Conservation (phyloP, 2,797 vertebrate species). For the Halcyon smyrnensis region DNA sequence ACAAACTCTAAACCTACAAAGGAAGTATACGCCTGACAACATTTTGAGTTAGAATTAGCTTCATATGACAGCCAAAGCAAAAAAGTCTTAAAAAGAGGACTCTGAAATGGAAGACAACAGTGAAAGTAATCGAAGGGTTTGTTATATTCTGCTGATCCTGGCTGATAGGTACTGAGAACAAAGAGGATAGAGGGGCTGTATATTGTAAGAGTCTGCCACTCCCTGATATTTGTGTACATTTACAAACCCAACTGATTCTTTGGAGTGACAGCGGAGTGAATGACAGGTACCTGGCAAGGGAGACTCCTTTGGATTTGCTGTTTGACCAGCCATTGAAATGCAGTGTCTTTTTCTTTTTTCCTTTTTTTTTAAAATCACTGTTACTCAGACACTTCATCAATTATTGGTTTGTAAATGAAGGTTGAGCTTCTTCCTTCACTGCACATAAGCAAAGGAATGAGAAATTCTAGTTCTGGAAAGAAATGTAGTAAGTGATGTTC, state of each 20-base stretch:
- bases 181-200: background rate
- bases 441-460: background rate
- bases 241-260: background rate
- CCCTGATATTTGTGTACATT: background rate
- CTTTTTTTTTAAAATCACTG: background rate
- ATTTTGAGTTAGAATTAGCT: constrained; percentile 34
- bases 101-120: background rate
- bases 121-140: background rate
- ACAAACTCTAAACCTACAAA: constrained; percentile 26
- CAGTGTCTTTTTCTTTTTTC: background rate
- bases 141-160: background rate
- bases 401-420: background rate
- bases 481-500: background rate
- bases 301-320: background rate
- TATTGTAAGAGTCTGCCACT: background rate
- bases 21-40: constrained; percentile 4
- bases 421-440: background rate
- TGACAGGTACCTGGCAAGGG: background rate
- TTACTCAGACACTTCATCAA: background rate
- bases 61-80: background rate
- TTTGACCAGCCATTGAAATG: background rate
- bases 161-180: background rate
- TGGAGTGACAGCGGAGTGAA: background rate
- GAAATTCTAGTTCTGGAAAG: background rate
- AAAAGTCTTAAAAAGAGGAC: background rate